Base-by-base conservation (phyloP, 2,113 vertebrate species). In the Heterocephalus glaber region DNA sequence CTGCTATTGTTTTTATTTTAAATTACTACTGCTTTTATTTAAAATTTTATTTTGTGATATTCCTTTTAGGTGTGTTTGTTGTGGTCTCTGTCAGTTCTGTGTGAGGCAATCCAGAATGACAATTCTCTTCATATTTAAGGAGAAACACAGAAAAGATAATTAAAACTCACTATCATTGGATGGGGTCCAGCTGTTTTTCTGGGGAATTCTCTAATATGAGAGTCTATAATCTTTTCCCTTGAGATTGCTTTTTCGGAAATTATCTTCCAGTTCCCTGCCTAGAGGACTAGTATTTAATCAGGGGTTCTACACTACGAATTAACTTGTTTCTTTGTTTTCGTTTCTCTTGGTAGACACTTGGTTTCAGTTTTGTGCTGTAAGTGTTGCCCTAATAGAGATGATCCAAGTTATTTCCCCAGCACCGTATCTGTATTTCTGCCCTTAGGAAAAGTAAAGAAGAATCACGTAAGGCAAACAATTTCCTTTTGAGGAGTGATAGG, bases 191-290 rank as follows among this genome's bases (percentile, higher is more conserved):
- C 33, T 33, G 86, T 68, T 97, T 92, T 94, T 52, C 52, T 94
- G 30, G 33, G n/a, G 41, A 68, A 81, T 24, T 14, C 19, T 87
- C 86, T 87, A 58, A 87, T 85, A 52, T 92, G 30, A 92, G 11
- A 60, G 68, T 81, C 65, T 76, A 7, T 47, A 81, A 17, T 68
- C 72, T 77, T 88, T 97, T 80, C 44, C 58, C 20, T 88, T 68
- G 24, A 44, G 49, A 90, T 90, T 77, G 5, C 86, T 94, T 88
- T 44, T 76, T 86, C 61, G 61, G 88, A 96, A 92, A 96, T 3
- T 88, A 41, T 74, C 30, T 87, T 92, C 52, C 56, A 76, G 63
- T 70, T 76, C 35, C 79, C 52, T 82, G 2, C 13, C 79, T 74
- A 30, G 52, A 86, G 33, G 17, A 61, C 54, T 56, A 80, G 19